Conservation (phyloP, 2,797 vertebrate species). For the Sebastes diaconus region DNA sequence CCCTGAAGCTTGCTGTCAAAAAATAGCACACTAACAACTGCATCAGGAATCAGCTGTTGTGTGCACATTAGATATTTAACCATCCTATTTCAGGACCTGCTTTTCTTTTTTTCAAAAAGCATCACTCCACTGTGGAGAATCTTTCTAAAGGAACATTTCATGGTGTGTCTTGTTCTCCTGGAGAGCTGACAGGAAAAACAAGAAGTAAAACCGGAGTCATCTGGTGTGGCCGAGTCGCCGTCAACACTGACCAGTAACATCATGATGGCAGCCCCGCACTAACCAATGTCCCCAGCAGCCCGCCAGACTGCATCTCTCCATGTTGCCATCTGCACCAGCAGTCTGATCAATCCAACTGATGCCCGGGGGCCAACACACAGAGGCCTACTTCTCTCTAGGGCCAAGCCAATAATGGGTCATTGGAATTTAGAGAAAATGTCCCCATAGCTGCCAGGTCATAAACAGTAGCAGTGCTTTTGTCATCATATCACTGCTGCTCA, state of each 20-base stretch:
- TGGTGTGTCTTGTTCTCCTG: neutral
- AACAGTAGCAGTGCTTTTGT: neutral
- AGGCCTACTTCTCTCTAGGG: neutral
- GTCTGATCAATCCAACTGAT: constrained; percentile 20
- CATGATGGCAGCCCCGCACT: constrained; percentile 11
- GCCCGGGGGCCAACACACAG: neutral
- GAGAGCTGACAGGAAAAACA: neutral
- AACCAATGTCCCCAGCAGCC: constrained; percentile 3
- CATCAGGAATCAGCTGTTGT: constrained; percentile 32
- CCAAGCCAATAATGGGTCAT: constrained; percentile 6
- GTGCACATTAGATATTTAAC: neutral
- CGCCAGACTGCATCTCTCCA: constrained; percentile 10
- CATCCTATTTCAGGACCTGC: neutral
- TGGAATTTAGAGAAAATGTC: constrained; percentile 11
- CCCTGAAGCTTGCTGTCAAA: constrained; percentile 33
- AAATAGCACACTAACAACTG: constrained; percentile 20
- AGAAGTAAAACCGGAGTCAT: constrained; percentile 6
- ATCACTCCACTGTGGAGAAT: neutral
- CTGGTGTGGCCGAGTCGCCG: neutral
- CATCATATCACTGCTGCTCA: neutral
- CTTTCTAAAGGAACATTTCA: neutral
- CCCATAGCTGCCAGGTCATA: neutral
- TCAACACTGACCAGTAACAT: constrained; percentile 29
- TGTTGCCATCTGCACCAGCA: constrained; percentile 27
- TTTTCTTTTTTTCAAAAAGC: neutral